These are phyloP conservation scores for Calephelis perditalis DNA, from an alignment of 2,888 invertebrate species.

Conservation along the genomic window DNA sequence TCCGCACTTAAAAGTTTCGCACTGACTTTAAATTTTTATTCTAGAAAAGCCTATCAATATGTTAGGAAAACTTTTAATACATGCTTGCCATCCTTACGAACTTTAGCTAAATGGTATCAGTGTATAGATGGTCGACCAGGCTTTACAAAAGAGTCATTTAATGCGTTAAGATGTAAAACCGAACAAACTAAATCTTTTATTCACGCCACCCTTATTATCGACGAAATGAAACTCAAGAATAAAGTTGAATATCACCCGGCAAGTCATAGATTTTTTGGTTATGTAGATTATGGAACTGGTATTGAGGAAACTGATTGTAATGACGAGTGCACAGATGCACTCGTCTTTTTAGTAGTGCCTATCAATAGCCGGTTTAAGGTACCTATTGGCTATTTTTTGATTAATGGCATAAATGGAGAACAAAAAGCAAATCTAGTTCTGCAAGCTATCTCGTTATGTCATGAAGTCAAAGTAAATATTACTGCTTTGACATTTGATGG, in stretches of 20 bases:
- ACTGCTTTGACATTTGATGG: conserved; percentile 23
- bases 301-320: conserved; percentile 16
- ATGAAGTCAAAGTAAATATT: conserved; percentile 16
- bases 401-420: conserved; percentile 21
- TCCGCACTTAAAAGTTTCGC: conserved; percentile 1
- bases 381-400: conserved; percentile 27
- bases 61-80: conserved; percentile 21
- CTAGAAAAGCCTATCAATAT: conserved; percentile 17
- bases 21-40: conserved; percentile 13
- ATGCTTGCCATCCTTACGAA: conserved; percentile 18
- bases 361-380: conserved; percentile 25
- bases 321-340: conserved; percentile 20
- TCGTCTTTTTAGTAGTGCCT: conserved; percentile 25
- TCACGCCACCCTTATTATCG: conserved; percentile 14
- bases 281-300: conserved; percentile 17
- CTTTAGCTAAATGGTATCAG: conserved; percentile 21
- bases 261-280: conserved; percentile 15
- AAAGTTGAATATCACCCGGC: conserved; percentile 13
- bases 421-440: conserved; percentile 22
- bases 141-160: conserved; percentile 20
- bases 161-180: conserved; percentile 15
- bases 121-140: conserved; percentile 19
- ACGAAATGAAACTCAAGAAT: conserved; percentile 16
- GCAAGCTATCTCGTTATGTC: conserved; percentile 16
- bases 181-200: conserved; percentile 3